Conservation (phyloP, 1,140 invertebrate genomes). For the Armadillidium nasatum region DNA sequence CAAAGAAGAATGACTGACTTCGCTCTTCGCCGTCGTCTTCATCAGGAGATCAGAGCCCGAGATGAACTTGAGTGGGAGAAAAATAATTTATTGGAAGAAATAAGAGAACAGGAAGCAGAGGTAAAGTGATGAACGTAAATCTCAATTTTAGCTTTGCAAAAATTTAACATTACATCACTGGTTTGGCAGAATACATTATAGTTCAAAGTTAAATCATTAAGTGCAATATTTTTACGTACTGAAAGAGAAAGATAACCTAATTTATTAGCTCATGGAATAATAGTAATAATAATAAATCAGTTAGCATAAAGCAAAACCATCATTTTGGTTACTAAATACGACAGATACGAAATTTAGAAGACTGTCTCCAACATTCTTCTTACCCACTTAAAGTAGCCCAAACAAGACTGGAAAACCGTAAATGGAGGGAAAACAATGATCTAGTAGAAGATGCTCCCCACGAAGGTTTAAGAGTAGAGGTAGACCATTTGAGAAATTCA, state of each 20-base stretch:
- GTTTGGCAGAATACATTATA: too few relatives aligned
- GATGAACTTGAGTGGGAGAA: slow-evolving; percentile 39
- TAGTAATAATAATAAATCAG: too few relatives aligned
- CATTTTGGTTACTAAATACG: too few relatives aligned
- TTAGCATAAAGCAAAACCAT: too few relatives aligned
- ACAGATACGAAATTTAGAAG: slow-evolving; percentile 18
- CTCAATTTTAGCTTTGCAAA: too few relatives aligned
- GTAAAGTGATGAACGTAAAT: slow-evolving; percentile 21
- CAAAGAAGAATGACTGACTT: slow-evolving; percentile 35
- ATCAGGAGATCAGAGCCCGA: slow-evolving; percentile 31
- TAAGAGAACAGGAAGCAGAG: slow-evolving; percentile 31
- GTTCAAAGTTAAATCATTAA: too few relatives aligned
- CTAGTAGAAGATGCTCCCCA: slow-evolving; percentile 35
- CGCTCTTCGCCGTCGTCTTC: slow-evolving; percentile 30
- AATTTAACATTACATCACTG: too few relatives aligned
- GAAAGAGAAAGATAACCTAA: too few relatives aligned
- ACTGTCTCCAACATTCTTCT: slow-evolving; percentile 27
- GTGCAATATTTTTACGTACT: too few relatives aligned
- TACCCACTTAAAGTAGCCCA: slow-evolving; percentile 32
- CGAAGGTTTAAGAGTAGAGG: slow-evolving; percentile 27
- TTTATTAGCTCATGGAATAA: too few relatives aligned
- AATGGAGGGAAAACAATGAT: slow-evolving; percentile 24
- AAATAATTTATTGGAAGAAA: slow-evolving; percentile 29
- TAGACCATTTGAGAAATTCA: slow-evolving; percentile 27
- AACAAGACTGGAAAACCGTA: slow-evolving; percentile 33